Percentiles rank a stretch among this genome's conserved stretches.
These are phyloP conservation scores for Microcebus ravelobensis DNA, from an alignment of 2,113 vertebrate species.

Conservation along the genomic window DNA sequence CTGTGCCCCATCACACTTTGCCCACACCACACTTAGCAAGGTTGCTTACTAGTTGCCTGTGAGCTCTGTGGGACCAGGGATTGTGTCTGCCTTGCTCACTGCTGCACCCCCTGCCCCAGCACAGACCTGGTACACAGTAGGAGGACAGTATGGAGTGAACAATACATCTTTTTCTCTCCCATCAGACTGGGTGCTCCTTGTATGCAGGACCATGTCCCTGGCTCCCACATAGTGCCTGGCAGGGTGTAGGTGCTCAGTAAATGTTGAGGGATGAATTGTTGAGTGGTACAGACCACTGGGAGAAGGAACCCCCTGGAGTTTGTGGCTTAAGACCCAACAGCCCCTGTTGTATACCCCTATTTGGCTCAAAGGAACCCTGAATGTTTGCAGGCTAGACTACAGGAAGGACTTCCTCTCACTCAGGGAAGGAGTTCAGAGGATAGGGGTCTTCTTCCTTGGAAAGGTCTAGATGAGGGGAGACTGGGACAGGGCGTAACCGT, in stretches of 20 bases:
- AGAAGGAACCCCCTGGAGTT: neutral
- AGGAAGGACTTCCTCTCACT: slow-evolving; percentile 11
- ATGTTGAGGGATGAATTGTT: neutral
- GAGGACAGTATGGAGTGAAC: neutral
- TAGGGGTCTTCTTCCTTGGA: neutral
- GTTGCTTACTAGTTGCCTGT: neutral
- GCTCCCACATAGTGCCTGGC: neutral
- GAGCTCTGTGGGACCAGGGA: neutral
- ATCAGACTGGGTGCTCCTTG: neutral
- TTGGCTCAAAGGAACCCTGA: neutral
- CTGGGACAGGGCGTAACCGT: neutral
- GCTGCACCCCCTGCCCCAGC: neutral
- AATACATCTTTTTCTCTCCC: neutral
- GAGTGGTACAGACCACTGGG: neutral
- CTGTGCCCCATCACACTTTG: neutral
- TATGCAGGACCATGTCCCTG: neutral
- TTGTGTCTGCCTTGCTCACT: neutral
- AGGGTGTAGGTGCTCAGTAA: neutral
- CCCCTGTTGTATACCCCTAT: neutral
- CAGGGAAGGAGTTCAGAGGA: neutral
- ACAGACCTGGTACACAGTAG: neutral
- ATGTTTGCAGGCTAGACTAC: slow-evolving; percentile 21
- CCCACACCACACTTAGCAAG: neutral
- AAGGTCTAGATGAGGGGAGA: neutral
- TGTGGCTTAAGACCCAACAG: neutral